A percentile compares a stretch with the other conserved stretches of the same genome.
Evolutionary conservation across 2,113 vertebrate genomes (phyloP).

Genomic region (Petaurus breviceps): DNA sequence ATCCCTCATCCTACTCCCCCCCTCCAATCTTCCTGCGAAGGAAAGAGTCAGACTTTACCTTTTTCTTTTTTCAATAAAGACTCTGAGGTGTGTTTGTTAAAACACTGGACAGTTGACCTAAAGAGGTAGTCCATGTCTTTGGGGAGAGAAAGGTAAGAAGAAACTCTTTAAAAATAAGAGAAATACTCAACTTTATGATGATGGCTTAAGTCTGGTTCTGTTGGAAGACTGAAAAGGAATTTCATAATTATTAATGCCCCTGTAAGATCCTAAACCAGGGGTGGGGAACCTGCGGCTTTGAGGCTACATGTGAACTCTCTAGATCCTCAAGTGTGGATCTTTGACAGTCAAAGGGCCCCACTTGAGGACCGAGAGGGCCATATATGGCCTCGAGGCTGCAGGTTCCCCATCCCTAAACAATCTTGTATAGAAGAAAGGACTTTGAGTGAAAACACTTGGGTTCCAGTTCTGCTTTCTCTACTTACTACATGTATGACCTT

Average conservation of each 20-base stretch:
- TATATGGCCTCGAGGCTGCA: no score
- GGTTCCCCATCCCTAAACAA: not conserved
- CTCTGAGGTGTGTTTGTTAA: not conserved
- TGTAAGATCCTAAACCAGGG: not conserved
- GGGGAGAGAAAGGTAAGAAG: not conserved
- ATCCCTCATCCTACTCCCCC: not conserved
- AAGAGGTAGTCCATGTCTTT: not conserved
- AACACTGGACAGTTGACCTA: constrained; percentile 8
- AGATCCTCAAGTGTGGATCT: no score
- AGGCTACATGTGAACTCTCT: no score
- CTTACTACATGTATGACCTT: not conserved
- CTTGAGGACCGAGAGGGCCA: no score
- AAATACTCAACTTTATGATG: not conserved
- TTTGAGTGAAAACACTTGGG: not conserved
- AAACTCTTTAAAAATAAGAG: constrained; percentile 21
- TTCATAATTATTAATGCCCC: not conserved
- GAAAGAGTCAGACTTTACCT: not conserved
- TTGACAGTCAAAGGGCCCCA: no score
- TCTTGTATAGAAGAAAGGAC: not conserved
- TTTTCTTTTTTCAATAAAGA: constrained; percentile 21
- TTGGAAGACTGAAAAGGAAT: not conserved
- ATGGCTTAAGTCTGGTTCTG: constrained; percentile 41
- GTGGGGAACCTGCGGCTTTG: no score
- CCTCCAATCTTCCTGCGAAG: not conserved
- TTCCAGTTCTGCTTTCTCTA: not conserved